Conservation (phyloP, 2,888 invertebrate species). For the Sycophila texana region DNA sequence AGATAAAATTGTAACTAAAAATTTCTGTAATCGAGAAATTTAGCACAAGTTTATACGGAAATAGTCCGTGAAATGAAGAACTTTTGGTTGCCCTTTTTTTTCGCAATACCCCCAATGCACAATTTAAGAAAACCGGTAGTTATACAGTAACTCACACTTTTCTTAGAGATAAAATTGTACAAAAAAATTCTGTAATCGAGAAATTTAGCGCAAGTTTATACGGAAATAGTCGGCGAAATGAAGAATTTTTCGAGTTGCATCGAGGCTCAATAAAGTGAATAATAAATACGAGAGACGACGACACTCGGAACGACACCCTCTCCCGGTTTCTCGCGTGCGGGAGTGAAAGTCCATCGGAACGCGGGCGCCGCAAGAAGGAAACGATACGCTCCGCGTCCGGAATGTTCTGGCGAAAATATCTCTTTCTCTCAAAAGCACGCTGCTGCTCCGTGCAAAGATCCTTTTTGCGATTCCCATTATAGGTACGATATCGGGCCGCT, state of each 20-base stretch:
- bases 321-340: not conserved
- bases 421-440: too few relatives aligned
- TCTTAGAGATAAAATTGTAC: too few relatives aligned
- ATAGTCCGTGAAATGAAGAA: too few relatives aligned
- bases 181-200: too few relatives aligned
- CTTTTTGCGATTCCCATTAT: not conserved
- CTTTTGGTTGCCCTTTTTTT: too few relatives aligned
- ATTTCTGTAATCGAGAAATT: too few relatives aligned
- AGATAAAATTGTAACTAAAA: too few relatives aligned
- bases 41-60: too few relatives aligned
- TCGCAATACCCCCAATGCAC: too few relatives aligned
- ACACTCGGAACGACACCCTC: slow-evolving; percentile 6
- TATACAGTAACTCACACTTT: too few relatives aligned
- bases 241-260: not conserved
- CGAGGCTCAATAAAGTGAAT: not conserved
- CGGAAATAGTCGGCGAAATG: not conserved
- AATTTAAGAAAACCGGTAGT: too few relatives aligned
- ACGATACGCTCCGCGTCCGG: slow-evolving; percentile 8
- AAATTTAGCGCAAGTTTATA: too few relatives aligned
- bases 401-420: slow-evolving; percentile 3
- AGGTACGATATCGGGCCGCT: slow-evolving; percentile 7
- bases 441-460: not conserved
- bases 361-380: slow-evolving; percentile 13
- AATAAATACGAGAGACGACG: slow-evolving; percentile 41
- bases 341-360: slow-evolving; percentile 37